phyloP scores from a whole-genome alignment of 2,797 vertebrate genomes.

The Chelonia mydas region DNA sequence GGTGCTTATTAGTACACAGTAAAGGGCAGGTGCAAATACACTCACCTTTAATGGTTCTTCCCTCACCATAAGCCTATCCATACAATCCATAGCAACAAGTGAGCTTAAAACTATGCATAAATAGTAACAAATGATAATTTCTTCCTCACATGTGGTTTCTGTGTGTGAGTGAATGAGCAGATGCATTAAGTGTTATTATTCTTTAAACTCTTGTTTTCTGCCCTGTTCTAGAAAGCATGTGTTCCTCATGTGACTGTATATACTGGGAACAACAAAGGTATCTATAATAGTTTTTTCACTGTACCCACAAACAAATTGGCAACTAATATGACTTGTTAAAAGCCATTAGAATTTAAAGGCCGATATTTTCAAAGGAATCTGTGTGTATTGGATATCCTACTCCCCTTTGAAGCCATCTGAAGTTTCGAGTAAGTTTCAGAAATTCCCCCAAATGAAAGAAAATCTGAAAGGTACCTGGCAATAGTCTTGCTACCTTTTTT shows the following conservation, averaged over 20 bases:
- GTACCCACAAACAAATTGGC: not conserved
- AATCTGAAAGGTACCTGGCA: not conserved
- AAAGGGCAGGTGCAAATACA: not conserved
- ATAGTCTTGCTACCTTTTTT: rapidly evolving
- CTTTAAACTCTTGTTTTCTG: not conserved
- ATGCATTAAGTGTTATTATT: not conserved
- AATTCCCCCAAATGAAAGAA: not conserved
- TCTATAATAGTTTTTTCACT: not conserved
- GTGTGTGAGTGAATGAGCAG: not conserved
- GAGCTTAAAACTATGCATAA: rapidly evolving
- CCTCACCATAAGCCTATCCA: not conserved
- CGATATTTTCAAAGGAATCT: not conserved
- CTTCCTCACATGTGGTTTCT: not conserved
- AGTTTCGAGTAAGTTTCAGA: not conserved
- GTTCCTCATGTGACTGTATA: not conserved
- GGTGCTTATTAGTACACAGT: rapidly evolving
- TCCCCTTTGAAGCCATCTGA: rapidly evolving
- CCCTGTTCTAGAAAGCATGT: not conserved
- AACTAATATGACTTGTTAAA: not conserved
- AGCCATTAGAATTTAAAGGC: not conserved
- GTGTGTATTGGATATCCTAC: not conserved
- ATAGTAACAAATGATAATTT: not conserved
- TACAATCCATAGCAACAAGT: not conserved
- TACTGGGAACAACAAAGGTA: not conserved
- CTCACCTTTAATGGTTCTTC: not conserved